These are phyloP conservation scores for Poecilia picta DNA, from an alignment of 2,797 vertebrate genomes.

Conservation along the genomic window DNA sequence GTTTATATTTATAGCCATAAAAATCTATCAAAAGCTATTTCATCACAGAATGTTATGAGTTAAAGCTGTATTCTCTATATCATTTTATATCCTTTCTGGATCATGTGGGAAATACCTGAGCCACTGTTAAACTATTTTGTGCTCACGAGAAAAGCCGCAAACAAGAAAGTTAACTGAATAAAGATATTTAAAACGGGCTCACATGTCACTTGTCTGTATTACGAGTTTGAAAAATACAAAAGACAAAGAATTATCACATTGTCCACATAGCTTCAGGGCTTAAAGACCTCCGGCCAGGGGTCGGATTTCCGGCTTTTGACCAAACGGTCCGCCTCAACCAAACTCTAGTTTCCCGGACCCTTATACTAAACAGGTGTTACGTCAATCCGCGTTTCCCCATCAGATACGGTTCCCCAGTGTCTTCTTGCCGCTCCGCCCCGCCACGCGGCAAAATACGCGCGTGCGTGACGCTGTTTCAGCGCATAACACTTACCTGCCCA, in stretches of 20 bases:
- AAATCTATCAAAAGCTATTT: slow-evolving; percentile 72
- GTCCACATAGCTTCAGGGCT: not conserved
- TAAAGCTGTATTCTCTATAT: slow-evolving; percentile 67
- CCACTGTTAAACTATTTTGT: slow-evolving; percentile 67
- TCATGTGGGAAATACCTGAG: slow-evolving; percentile 51
- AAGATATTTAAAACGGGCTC: slow-evolving; percentile 71
- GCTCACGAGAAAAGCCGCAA: slow-evolving; percentile 68
- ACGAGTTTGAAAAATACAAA: not conserved
- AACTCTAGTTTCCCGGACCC: no score
- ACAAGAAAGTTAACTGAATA: slow-evolving; percentile 73
- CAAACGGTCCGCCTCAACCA: no score
- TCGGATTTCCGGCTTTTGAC: no score
- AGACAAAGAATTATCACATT: not conserved
- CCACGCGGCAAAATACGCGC: no score
- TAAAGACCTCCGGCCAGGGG: no score
- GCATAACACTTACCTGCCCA: no score
- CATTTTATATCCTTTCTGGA: slow-evolving; percentile 77
- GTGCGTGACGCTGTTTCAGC: no score
- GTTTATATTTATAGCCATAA: slow-evolving; percentile 75
- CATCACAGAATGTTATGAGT: slow-evolving; percentile 75
- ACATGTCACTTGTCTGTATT: slow-evolving; percentile 17
- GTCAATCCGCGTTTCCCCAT: no score
- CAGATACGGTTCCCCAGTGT: no score
- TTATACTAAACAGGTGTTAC: no score
- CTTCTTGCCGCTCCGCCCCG: no score